A percentile compares a stretch with the other conserved stretches of the same genome.
Evolutionary conservation across 2,113 vertebrate genomes (phyloP).

Genomic region (Donacobius atricapilla): DNA sequence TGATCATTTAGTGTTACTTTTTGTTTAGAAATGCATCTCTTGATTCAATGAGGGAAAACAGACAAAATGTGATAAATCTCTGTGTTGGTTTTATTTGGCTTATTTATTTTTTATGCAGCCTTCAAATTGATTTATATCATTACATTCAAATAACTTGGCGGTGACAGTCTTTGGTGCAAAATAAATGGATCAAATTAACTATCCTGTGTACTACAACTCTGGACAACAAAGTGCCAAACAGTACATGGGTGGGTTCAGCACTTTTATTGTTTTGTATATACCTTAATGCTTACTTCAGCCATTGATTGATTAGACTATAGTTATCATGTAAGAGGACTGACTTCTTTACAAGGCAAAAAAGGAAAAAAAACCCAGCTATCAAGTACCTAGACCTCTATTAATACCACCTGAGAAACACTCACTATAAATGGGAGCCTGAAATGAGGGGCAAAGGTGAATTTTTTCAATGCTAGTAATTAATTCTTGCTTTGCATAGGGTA

Average conservation of each 20-base stretch:
- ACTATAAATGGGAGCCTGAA: slow-evolving; percentile 66
- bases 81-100: slow-evolving; percentile 35
- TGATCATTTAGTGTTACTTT: background rate
- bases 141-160: slow-evolving; percentile 42
- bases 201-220: slow-evolving; percentile 20
- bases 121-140: slow-evolving; percentile 62
- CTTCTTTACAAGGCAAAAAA: background rate
- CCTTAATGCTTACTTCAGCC: slow-evolving; percentile 8
- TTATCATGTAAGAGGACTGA: slow-evolving; percentile 14
- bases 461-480: slow-evolving; percentile 81
- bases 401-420: slow-evolving; percentile 37
- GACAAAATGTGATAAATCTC: slow-evolving; percentile 17
- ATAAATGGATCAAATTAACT: slow-evolving; percentile 64
- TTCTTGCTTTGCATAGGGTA: slow-evolving; percentile 83
- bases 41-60: background rate
- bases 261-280: slow-evolving; percentile 12
- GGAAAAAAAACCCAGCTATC: background rate
- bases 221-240: slow-evolving; percentile 12
- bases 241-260: slow-evolving; percentile 26
- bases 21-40: background rate
- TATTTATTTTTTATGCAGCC: slow-evolving; percentile 43
- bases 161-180: slow-evolving; percentile 49
- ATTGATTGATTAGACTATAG: slow-evolving; percentile 48
- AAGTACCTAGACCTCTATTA: slow-evolving; percentile 60
- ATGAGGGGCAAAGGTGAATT: slow-evolving; percentile 73